Conservation (phyloP, 1,140 invertebrate species). For the Trichoplusia ni region DNA sequence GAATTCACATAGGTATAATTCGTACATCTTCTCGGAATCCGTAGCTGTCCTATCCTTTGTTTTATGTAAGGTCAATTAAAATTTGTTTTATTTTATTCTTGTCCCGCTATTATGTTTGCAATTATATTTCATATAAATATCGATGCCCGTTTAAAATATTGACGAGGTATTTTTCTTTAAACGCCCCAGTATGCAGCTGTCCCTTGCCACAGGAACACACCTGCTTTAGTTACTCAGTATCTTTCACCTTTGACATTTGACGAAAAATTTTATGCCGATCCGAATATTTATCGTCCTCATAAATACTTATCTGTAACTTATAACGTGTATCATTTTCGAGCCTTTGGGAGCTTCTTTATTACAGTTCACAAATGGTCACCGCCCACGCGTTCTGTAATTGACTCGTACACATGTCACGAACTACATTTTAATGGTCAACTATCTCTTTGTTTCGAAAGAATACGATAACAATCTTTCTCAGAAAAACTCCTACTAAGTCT, state of each 20-base stretch:
- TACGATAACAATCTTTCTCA: constrained; percentile 27
- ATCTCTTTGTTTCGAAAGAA: constrained; percentile 25
- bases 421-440: constrained; percentile 23
- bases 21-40: constrained; percentile 31
- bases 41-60: constrained; percentile 30
- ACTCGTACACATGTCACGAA: constrained; percentile 34
- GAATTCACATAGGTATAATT: constrained; percentile 24
- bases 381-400: constrained; percentile 23
- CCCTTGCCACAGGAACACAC: constrained; percentile 32
- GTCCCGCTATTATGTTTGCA: constrained; percentile 3
- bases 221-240: constrained; percentile 41
- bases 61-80: constrained; percentile 32
- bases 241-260: constrained; percentile 57
- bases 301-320: constrained; percentile 19
- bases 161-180: constrained; percentile 26
- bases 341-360: constrained; percentile 13
- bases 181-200: constrained; percentile 32
- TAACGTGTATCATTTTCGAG: not conserved
- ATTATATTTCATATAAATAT: constrained; percentile 22
- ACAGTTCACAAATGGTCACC: not conserved
- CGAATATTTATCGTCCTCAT: constrained; percentile 32
- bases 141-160: constrained; percentile 24
- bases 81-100: constrained; percentile 13
- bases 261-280: constrained; percentile 25
- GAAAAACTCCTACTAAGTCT: constrained; percentile 23